Conservation (phyloP, 2,113 vertebrate species). For the Pollimyrus isidori region DNA sequence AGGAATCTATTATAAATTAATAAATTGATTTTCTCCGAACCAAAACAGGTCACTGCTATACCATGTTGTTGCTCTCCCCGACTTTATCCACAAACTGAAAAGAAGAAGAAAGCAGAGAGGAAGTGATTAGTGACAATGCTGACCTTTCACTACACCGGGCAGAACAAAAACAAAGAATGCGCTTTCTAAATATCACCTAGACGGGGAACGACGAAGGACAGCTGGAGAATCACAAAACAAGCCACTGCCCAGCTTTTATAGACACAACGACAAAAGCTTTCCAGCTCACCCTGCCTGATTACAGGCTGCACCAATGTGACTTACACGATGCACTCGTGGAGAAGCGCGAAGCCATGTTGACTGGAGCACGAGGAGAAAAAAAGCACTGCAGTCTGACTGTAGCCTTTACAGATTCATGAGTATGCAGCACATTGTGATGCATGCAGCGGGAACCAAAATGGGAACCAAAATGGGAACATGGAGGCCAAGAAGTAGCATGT, state of each 20-base stretch:
- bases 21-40: conserved; percentile 16
- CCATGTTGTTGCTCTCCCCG: conserved; percentile 95
- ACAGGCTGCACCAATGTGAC: background rate
- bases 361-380: background rate
- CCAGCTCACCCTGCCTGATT: background rate
- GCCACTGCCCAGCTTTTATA: background rate
- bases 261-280: background rate
- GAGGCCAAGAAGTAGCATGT: background rate
- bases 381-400: background rate
- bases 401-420: background rate
- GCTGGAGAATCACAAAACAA: background rate
- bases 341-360: background rate
- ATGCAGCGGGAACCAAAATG: background rate
- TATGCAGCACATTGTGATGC: background rate
- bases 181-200: conserved; percentile 6
- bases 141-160: background rate
- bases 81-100: conserved; percentile 87
- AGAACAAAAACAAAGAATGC: background rate
- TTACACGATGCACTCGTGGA: background rate
- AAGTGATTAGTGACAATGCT: conserved; percentile 17
- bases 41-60: conserved; percentile 67
- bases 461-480: background rate
- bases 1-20: conserved; percentile 39
- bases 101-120: conserved; percentile 4
- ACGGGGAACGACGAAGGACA: background rate